Base-by-base conservation (phyloP, 1,140 invertebrate genomes). In the Anoplophora glabripennis region DNA sequence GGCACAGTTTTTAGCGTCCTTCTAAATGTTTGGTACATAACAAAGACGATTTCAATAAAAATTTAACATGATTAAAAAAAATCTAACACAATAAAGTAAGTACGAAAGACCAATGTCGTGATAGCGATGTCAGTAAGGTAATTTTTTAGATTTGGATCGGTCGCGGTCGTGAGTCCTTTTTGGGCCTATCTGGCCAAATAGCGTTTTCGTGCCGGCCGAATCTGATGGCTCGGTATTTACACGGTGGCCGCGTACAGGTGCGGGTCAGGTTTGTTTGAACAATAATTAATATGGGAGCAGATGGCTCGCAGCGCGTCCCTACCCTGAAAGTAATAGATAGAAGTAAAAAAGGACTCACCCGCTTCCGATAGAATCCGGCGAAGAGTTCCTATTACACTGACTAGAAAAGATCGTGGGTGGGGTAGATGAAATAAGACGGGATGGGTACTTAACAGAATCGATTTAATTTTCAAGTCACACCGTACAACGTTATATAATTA, bases 381-480 rank as follows among this genome's bases (percentile, higher is more conserved):
- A 28, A 28, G 21, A 5, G 21, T 28, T 28, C 21, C 21, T 28
- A 28, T 28, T 28, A 28, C 21, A 28, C 21, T 54, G 52, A 54
- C 52, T 54, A 54, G 52, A 54, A 54, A 54, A 12, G 42, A 54
- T 28, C 37, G 40, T 4, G 11, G 42, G 14, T 18, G 15, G 28
- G 28, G 21, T 28, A 28, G 21, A 28, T 28, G 21, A 28, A 28
- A 28, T 28, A 28, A 28, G 21, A 28, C 21, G 21, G 21, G 21
- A 28, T 3, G 21, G 21, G 21, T 28, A 28, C 21, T 28, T 28
- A 70, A 74, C 69, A 71, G 70, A 72, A 72, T 74, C 66, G 67
- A 70, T 72, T 72, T 73, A 72, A 72, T 72, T 72, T 69, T 72
- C 66, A 28, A 28, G 65, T 74, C 72, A 74, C 72, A 74, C 72